Conservation (phyloP, 2,888 invertebrate species). For the Dorcus hopei region DNA sequence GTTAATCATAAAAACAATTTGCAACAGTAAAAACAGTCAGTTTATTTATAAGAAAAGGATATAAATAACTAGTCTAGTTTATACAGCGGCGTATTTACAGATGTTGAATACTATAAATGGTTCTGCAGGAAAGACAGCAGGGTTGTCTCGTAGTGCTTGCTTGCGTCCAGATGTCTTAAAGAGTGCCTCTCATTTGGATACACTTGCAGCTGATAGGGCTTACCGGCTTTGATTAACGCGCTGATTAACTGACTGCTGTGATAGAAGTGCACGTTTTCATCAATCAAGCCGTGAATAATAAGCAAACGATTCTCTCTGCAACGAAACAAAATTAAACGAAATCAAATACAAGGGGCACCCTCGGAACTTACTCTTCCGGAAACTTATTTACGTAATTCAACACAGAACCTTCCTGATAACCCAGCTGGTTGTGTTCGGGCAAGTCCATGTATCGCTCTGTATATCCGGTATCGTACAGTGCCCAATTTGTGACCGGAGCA, state of each 20-base stretch:
- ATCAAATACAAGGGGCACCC: not conserved
- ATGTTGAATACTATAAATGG: constrained; percentile 54
- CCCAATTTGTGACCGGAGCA: constrained; percentile 97
- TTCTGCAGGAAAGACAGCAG: constrained; percentile 88
- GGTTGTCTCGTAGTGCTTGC: constrained; percentile 95
- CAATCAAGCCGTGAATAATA: constrained; percentile 95
- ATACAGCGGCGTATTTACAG: constrained; percentile 16
- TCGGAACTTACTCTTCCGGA: constrained; percentile 79
- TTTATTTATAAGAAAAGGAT: constrained; percentile 40
- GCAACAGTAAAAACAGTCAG: constrained; percentile 34
- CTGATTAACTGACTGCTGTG: constrained; percentile 92
- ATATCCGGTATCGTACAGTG: constrained; percentile 96
- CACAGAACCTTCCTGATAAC: constrained; percentile 82
- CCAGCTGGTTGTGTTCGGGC: constrained; percentile 70
- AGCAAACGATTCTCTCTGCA: constrained; percentile 81
- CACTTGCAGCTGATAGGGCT: constrained; percentile 92
- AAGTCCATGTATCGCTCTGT: constrained; percentile 96
- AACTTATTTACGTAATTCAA: constrained; percentile 81
- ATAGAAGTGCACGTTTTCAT: constrained; percentile 98
- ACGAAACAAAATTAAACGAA: constrained; percentile 14
- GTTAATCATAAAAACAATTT: not conserved
- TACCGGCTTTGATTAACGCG: constrained; percentile 87
- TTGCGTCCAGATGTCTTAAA: constrained; percentile 86
- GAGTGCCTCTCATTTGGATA: constrained; percentile 98
- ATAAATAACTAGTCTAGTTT: constrained; percentile 31